Conservation (phyloP, 2,113 vertebrate species). For the Amblyornis subalaris region DNA sequence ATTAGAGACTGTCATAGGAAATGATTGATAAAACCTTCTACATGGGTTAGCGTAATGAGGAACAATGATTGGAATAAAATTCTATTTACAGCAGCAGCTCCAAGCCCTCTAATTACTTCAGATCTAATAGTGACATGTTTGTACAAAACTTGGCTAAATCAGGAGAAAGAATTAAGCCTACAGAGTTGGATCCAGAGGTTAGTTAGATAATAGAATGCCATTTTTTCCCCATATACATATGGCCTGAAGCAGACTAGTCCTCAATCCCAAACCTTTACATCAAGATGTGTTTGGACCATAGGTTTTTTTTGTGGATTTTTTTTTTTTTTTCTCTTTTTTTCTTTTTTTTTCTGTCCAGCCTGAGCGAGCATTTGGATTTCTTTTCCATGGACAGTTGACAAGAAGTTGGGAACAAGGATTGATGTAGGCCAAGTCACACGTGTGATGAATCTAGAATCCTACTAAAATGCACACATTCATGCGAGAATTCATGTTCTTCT, state of each 20-base stretch:
- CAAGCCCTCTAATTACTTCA: neutral
- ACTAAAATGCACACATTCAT: neutral
- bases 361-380: neutral
- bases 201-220: neutral
- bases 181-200: neutral
- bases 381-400: neutral
- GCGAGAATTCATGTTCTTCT: neutral
- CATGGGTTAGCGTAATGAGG: neutral
- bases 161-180: neutral
- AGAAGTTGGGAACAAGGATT: neutral
- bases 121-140: neutral
- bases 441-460: neutral
- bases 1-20: neutral
- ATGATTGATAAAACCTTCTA: neutral
- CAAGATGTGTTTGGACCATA: neutral
- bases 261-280: neutral
- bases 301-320: no score
- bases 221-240: neutral
- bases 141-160: neutral
- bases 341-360: neutral
- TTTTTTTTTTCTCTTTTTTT: neutral
- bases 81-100: neutral
- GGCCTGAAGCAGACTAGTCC: neutral
- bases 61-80: neutral
- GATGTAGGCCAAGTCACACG: neutral